Evolutionary conservation across 2,113 vertebrate species (phyloP), one percentile per base, ranked within the genome.

Genomic region (Malurus cyaneus): DNA sequence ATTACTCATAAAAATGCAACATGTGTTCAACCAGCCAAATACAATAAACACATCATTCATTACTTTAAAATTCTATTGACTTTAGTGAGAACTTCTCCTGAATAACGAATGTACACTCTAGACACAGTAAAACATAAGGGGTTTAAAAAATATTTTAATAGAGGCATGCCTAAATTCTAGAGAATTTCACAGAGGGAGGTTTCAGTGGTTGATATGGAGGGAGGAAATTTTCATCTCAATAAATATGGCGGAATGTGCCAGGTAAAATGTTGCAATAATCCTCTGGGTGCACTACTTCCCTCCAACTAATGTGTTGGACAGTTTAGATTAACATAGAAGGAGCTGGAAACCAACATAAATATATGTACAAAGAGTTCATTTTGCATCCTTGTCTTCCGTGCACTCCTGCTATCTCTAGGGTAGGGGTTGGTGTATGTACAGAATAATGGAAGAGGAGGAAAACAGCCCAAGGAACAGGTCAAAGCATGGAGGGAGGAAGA

Each of bases 261-360:
- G 79, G 82, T 88, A 94, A 88, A 90, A 90, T 44, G 50, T 50
- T 77, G 54, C 31, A 83, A 78, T 90, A 90, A 77, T 92, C 49
- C 67, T 94, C 69, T 78, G 86, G 60, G 71, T 86, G 60, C 39
- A 39, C 82, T 88, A 66, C 73, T 83, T 94, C 32, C 66, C 46
- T 82, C 74, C 57, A 71, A 88, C 54, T 62, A 50, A 74, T 12
- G 42, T 44, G 50, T 82, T 46, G 92, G 62, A 78, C 60, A 78
- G 80, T 47, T 93, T 80, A 70, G 59, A 91, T 80, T 70, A 86
- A 66, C 59, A 2, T n/a, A 89, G 74, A 74, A 92, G 28, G 65
- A 80, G 64, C 20, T 79, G 65, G 72, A 84, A 93, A 73, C 16
- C 60, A 64, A 8, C 8, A 31, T 41, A 87, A 65, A 70, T 57